phyloP scores from a whole-genome alignment of 2,888 invertebrate genomes.

The Chrysolina americana region DNA sequence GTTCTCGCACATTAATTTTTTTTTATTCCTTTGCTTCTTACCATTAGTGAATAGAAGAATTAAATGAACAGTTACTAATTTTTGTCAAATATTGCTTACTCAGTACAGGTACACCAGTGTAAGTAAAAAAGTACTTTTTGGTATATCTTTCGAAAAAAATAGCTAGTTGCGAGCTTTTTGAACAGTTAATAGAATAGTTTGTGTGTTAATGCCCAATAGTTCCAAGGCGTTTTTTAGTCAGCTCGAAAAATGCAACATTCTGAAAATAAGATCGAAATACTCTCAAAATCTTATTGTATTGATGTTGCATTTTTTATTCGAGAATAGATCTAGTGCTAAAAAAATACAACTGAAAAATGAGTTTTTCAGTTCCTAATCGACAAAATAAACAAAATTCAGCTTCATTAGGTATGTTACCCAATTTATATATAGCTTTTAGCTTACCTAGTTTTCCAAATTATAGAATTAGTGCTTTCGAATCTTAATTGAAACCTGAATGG shows the following conservation, averaged over 20 bases:
- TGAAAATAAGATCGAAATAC: neutral
- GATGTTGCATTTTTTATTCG: slow-evolving; percentile 15
- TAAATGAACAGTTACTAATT: slow-evolving; percentile 39
- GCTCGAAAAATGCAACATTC: slow-evolving; percentile 31
- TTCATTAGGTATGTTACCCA: slow-evolving; percentile 22
- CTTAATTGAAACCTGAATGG: neutral
- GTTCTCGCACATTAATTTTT: neutral
- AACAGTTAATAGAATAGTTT: slow-evolving; percentile 42
- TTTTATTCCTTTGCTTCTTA: slow-evolving; percentile 6
- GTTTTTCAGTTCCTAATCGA: slow-evolving; percentile 19
- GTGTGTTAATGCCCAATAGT: slow-evolving; percentile 51
- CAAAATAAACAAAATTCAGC: slow-evolving; percentile 18
- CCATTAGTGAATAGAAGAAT: neutral
- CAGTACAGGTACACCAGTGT: slow-evolving; percentile 60
- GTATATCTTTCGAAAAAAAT: slow-evolving; percentile 30
- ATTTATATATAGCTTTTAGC: slow-evolving; percentile 21
- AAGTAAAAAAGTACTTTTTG: slow-evolving; percentile 49
- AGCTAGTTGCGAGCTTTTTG: slow-evolving; percentile 50
- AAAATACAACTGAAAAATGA: slow-evolving; percentile 12
- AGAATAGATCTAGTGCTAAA: slow-evolving; percentile 19
- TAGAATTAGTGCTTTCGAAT: slow-evolving; percentile 4
- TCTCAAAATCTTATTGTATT: neutral
- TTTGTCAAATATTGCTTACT: slow-evolving; percentile 49
- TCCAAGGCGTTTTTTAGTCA: slow-evolving; percentile 50
- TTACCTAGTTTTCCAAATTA: slow-evolving; percentile 6